Conservation (phyloP, 2,888 invertebrate genomes). For the Uropetala carovei region DNA sequence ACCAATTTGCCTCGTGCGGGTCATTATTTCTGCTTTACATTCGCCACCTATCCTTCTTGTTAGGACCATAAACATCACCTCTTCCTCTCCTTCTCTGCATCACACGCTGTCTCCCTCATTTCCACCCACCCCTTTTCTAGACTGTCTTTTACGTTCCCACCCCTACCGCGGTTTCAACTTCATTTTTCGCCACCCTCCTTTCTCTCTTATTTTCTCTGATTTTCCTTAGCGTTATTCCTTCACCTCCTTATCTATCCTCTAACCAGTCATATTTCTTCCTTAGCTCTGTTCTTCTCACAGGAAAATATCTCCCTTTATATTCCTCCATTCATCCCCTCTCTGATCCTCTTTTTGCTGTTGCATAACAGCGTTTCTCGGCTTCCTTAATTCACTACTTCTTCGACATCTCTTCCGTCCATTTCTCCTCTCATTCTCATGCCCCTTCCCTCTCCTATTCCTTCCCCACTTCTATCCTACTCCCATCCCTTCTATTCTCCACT, state of each 20-base stretch:
- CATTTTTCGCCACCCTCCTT: no score
- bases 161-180: no score
- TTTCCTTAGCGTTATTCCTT: no score
- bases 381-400: neutral
- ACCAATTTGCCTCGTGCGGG: conserved; percentile 33
- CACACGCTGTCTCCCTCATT: neutral
- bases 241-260: neutral
- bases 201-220: no score
- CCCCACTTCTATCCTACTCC: no score
- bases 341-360: neutral
- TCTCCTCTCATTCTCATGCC: neutral
- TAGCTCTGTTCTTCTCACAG: neutral
- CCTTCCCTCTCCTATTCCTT: neutral
- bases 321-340: neutral
- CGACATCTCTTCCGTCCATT: no score
- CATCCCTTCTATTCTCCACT: no score
- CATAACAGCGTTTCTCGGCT: neutral
- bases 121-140: neutral
- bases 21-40: conserved; percentile 46
- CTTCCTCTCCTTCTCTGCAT: neutral
- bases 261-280: conserved; percentile 16
- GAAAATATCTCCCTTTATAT: neutral
- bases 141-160: no score
- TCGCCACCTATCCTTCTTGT: conserved; percentile 2
- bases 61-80: neutral